Base-by-base conservation (phyloP, 2,888 invertebrate species). In the Limnephilus lunatus region DNA sequence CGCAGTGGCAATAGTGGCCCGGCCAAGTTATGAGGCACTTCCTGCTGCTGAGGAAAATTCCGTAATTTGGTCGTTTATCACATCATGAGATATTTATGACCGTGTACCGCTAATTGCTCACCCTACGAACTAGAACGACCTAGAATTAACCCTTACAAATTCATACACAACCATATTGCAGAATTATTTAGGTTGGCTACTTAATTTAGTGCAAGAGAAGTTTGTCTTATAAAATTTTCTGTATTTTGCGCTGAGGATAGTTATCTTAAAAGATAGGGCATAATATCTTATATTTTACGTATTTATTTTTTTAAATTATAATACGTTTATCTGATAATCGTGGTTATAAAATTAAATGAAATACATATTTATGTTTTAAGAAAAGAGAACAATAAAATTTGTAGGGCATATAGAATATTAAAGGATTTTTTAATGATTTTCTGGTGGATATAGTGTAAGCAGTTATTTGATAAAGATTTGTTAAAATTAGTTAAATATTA, bases 61-160 rank as follows among this genome's bases (percentile, higher is more conserved):
- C 48, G 39, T 86, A 86, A 86, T 44, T 86, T 86, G 44, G 86
- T 44, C 86, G 86, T 86, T 86, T 86, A 86, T 86, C 86, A 44
- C 44, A 86, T 86, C 44, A 25, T 44, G 86, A 39, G 25, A 86
- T 86, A 86, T 86, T 86, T 86, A 86, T 86, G 35, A n/a, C 86
- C 44, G 39, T 39, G 68, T 68, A 68, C 68, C 68, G 68, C 68
- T 68, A 68, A 68, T 25, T 68, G 68, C 68, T 68, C 68, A 68
- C 68, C 68, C 68, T 68, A 68, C 1, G 68, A 25, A 68, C 68
- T 68, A 7, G 2, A 68, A 25, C 68, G 68, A 68, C 68, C 25
- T 68, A n/a, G 35, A 86, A 86, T 86, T 48, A 86, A 44, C 86
- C 86, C 48, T 48, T 44, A 68, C 68, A 68, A 68, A 68, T 68